Evolutionary conservation across 92 coral and sea anemone genomes (phyloP).

Genomic region (Phenganax subtilis): DNA sequence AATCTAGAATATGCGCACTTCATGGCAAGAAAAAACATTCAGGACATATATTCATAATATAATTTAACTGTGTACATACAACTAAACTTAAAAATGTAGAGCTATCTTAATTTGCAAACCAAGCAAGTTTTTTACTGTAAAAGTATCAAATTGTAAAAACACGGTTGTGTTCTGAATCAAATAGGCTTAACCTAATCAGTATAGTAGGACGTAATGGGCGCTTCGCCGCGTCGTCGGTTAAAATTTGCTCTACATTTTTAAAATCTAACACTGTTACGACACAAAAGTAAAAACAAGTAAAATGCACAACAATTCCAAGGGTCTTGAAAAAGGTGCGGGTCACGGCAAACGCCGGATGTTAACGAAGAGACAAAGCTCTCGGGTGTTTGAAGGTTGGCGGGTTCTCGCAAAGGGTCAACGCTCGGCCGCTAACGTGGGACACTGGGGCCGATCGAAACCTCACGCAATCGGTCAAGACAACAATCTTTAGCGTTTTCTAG

Average conservation of each 20-base stretch:
- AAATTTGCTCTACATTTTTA: slow-evolving; percentile 11
- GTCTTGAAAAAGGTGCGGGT: slow-evolving; percentile 1
- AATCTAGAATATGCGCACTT: not conserved
- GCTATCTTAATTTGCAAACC: not conserved
- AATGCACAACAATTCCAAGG: slow-evolving; percentile 1
- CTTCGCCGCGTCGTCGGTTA: not conserved
- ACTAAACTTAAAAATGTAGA: slow-evolving; percentile 15
- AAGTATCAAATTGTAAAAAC: too few relatives aligned
- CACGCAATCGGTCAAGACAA: slow-evolving; percentile 19
- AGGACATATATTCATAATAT: not conserved
- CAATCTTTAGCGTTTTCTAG: slow-evolving; percentile 45
- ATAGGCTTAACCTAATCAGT: not conserved
- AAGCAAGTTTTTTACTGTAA: too few relatives aligned
- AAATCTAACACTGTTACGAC: not conserved
- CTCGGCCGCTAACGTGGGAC: slow-evolving; percentile 19
- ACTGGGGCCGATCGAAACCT: slow-evolving; percentile 28
- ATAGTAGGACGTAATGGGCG: too few relatives aligned
- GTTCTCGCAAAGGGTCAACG: slow-evolving; percentile 15
- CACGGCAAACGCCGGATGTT: slow-evolving; percentile 23
- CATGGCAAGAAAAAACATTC: not conserved
- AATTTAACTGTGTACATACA: not conserved
- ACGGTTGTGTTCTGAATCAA: too few relatives aligned
- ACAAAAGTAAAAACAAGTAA: slow-evolving; percentile 1
- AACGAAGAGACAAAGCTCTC: slow-evolving; percentile 41
- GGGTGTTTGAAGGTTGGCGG: slow-evolving; percentile 14